These are phyloP conservation scores for Mechanitis messenoides DNA, from an alignment of 2,888 invertebrate genomes.

Conservation along the genomic window DNA sequence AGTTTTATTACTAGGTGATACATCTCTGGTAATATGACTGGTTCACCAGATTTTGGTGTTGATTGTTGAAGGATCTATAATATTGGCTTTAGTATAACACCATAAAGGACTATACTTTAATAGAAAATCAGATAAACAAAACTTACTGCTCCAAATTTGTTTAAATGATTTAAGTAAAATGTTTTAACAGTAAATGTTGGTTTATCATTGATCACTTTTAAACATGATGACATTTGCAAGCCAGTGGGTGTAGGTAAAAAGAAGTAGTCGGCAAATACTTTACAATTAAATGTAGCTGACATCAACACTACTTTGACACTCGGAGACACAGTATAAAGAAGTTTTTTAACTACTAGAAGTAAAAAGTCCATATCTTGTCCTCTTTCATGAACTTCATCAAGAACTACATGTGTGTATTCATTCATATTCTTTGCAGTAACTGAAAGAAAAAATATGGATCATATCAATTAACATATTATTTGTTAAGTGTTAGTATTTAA, in stretches of 20 bases:
- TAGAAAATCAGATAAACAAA: background rate
- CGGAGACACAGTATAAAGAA: conserved; percentile 77
- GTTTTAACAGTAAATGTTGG: conserved; percentile 75
- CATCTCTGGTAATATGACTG: conserved; percentile 76
- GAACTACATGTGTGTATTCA: conserved; percentile 90
- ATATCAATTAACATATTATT: too few relatives aligned
- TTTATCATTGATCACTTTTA: conserved; percentile 67
- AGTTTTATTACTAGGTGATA: conserved; percentile 79
- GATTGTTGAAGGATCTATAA: conserved; percentile 36
- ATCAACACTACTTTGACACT: conserved; percentile 81
- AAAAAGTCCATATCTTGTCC: conserved; percentile 95
- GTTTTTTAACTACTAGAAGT: conserved; percentile 86
- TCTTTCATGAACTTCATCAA: conserved; percentile 96
- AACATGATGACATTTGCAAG: conserved; percentile 49
- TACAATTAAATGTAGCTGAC: conserved; percentile 93
- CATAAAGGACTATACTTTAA: background rate
- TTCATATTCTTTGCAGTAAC: conserved; percentile 82
- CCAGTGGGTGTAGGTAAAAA: conserved; percentile 45
- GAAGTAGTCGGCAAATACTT: conserved; percentile 83
- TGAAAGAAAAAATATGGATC: conserved; percentile 27
- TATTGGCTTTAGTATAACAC: background rate
- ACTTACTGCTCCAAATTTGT: conserved; percentile 69
- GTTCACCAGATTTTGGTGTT: conserved; percentile 63
- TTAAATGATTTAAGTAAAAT: conserved; percentile 78
- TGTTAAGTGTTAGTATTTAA: too few relatives aligned